phyloP scores from a whole-genome alignment of 23 tunicate genomes.

The Ascidia mentula region DNA sequence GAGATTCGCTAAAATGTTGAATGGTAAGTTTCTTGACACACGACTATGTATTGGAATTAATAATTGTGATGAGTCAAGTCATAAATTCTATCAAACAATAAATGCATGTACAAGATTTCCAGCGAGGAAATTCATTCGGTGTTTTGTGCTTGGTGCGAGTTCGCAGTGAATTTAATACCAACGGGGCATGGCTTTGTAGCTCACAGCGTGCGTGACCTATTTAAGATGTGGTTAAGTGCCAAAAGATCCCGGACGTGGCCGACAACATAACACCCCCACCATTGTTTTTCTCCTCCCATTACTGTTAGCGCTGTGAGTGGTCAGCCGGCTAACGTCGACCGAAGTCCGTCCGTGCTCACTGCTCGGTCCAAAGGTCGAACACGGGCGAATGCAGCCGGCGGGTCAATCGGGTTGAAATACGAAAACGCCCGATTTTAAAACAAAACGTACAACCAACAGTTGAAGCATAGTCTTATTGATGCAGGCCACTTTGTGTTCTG shows the following conservation, averaged over 20 bases:
- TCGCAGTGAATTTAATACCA: not conserved
- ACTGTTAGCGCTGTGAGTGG: not conserved
- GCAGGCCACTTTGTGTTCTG: too few relatives aligned
- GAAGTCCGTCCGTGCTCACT: not conserved
- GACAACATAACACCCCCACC: not conserved
- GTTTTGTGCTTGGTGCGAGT: not conserved
- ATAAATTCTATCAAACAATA: too few relatives aligned
- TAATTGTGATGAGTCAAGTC: too few relatives aligned
- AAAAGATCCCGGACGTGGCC: not conserved
- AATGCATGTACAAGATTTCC: too few relatives aligned
- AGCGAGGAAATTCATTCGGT: too few relatives aligned
- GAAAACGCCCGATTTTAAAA: slow-evolving; percentile 3
- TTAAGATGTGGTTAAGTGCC: not conserved
- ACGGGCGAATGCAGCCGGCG: not conserved
- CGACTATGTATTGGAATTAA: too few relatives aligned
- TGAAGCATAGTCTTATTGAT: too few relatives aligned
- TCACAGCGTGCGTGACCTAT: slow-evolving; percentile 4
- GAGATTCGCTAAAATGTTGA: slow-evolving; percentile 15
- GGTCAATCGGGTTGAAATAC: not conserved
- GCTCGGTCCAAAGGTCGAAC: slow-evolving; percentile 4
- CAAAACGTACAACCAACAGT: too few relatives aligned
- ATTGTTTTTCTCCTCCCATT: not conserved
- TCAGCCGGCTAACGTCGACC: too few relatives aligned
- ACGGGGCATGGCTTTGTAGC: not conserved
- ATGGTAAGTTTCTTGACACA: too few relatives aligned